A percentile compares a stretch with the other conserved stretches of the same genome.
phyloP scores from a whole-genome alignment of 2,113 vertebrate genomes.

The Cyprinus carpio region DNA sequence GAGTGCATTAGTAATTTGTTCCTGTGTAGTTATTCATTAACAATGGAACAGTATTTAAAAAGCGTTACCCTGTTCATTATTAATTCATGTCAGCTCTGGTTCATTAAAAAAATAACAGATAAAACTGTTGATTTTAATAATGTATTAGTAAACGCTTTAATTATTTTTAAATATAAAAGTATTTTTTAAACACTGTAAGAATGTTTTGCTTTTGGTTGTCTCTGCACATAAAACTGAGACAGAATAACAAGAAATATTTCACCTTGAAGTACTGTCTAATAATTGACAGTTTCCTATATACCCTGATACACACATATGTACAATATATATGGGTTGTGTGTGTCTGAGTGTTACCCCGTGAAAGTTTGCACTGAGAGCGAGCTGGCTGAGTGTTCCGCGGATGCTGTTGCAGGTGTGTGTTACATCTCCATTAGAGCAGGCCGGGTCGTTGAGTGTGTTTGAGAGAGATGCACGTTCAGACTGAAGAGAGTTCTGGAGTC shows the following conservation, averaged over 20 bases:
- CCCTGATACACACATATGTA: not conserved
- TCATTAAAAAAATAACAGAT: too few species aligned
- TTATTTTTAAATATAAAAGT: too few species aligned
- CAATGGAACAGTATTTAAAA: too few species aligned
- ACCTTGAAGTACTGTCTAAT: too few species aligned
- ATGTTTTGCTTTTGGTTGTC: not conserved
- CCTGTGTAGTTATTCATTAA: too few species aligned
- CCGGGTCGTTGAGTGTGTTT: slow-evolving; percentile 79
- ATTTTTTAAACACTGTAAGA: too few species aligned
- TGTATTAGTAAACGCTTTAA: too few species aligned
- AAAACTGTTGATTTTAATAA: too few species aligned
- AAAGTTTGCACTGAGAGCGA: slow-evolving; percentile 77
- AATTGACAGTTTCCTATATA: not conserved
- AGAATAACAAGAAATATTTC: not conserved
- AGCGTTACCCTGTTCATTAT: too few species aligned
- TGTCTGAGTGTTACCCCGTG: slow-evolving; percentile 70
- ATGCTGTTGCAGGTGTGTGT: slow-evolving; percentile 79
- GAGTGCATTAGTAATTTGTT: too few species aligned
- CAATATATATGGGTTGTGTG: not conserved
- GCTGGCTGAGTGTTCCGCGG: slow-evolving; percentile 74
- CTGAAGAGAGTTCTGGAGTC: slow-evolving; percentile 75
- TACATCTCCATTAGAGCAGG: slow-evolving; percentile 72
- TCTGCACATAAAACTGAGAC: not conserved
- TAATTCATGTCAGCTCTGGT: too few species aligned
- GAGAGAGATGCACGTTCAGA: slow-evolving; percentile 73